Base-by-base conservation (phyloP, 2,113 vertebrate genomes). In the Xenus cinereus region DNA sequence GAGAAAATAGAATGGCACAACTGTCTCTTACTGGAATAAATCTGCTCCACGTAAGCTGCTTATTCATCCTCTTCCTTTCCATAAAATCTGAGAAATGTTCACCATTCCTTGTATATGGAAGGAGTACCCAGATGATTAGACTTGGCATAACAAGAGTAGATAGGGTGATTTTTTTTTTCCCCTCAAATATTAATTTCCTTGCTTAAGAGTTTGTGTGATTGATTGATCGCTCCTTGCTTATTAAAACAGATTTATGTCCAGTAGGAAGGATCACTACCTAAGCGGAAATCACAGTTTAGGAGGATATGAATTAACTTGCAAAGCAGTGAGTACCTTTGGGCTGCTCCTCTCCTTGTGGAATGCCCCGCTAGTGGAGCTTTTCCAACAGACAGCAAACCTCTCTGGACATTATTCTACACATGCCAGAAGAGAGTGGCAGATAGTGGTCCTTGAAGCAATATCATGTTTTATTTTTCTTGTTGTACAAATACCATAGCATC, bases 291-390 rank as follows among this genome's bases (percentile, higher is more conserved):
- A 7, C 11, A 27, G 33, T 37, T 74, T 41, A 69, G 22, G 2
- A 0, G 20, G 17, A 9, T 75, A 21, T 21, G 37, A 46, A 30
- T 59, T 50, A 66, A 28, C 7, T 14, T 59, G 26, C 43, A 66
- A 75, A 76, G 50, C 30, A 63, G 41, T 21, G 4, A 39, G 20
- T 45, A 45, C 6, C 15, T 56, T 21, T 69, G 35, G 7, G 45
- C n/a, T 84, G 84, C 54, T 43, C 30, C 62, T n/a, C 33, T 64
- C 37, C n/a, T 23, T 1, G 0, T 9, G 9, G 39, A 14, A 14
- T 0, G 1, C 17, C n/a, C 27, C 2, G 0, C 56, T 28, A 39
- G 7, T 10, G 33, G 54, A 84, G 10, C 54, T 14, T n/a, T 72
- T 68, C 24, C 78, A 45, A 13, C 21, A 33, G 19, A 33, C 67